phyloP scores from a whole-genome alignment of 1,140 invertebrate genomes.

The Panonychus citri region DNA sequence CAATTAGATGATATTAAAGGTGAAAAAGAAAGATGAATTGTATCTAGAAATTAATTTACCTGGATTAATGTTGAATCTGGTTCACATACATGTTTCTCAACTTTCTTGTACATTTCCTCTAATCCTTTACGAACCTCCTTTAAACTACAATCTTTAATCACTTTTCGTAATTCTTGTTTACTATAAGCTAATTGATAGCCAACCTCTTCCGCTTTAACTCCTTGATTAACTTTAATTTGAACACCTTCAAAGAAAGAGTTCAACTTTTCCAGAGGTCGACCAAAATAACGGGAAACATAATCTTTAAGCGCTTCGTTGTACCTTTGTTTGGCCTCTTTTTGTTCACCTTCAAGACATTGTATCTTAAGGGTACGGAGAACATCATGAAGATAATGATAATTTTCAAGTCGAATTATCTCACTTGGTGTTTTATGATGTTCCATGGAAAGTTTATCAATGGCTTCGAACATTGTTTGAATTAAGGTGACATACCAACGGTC shows the following conservation, averaged over 20 bases:
- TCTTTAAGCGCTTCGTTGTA: constrained; percentile 57
- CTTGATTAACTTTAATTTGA: constrained; percentile 62
- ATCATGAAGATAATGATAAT: constrained; percentile 81
- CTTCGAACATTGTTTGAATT: constrained; percentile 60
- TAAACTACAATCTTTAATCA: constrained; percentile 82
- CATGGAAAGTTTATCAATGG: constrained; percentile 47
- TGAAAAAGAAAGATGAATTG: no score
- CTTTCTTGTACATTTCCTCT: constrained; percentile 74
- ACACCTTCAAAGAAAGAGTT: constrained; percentile 94
- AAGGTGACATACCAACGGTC: constrained; percentile 83
- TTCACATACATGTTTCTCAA: constrained; percentile 87
- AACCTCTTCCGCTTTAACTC: constrained; percentile 89
- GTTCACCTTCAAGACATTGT: constrained; percentile 53
- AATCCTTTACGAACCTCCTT: constrained; percentile 82
- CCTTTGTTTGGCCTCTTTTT: constrained; percentile 71
- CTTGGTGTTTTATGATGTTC: constrained; percentile 80
- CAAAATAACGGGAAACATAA: constrained; percentile 86
- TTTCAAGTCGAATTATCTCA: constrained; percentile 71
- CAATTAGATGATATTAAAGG: not conserved
- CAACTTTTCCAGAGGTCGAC: constrained; percentile 77
- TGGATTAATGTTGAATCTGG: constrained; percentile 70
- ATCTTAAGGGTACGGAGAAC: constrained; percentile 74
- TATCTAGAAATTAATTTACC: constrained; percentile 17
- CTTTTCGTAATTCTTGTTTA: constrained; percentile 82
- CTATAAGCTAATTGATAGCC: constrained; percentile 93